Base-by-base conservation (phyloP, 2,888 invertebrate genomes). In the Napeogenes sylphis region DNA sequence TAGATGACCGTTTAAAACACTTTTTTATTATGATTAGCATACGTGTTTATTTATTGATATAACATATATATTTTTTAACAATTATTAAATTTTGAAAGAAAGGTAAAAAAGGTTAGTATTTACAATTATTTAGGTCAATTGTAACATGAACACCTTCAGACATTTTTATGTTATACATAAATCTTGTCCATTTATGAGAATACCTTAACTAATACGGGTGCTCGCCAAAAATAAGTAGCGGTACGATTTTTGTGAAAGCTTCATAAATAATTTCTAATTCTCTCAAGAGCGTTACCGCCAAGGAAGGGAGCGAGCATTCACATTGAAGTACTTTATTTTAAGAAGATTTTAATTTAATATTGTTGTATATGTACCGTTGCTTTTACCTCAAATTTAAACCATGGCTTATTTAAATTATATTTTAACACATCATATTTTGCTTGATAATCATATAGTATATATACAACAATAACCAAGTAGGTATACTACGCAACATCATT, bases 191-290 rank as follows among this genome's bases (percentile, higher is more conserved):
- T 51, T 51, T 51, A 8, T 51, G 51, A 51, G 51, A 30, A 55
- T 55, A 60, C 14, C 14, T 53, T 58, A 46, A 54, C 10, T 46
- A n/a, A 55, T 56, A 33, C 58, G 55, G 45, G 33, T 10, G 46
- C 47, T 55, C 47, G 55, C 58, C 51, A 30, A 55, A 59, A 65
- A 57, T 59, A 59, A 51, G 55, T 55, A 58, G 62, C 59, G 53
- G 51, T 60, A 58, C 55, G 60, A 65, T 62, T 65, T 60, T 65
- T 62, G 59, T 60, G 55, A 56, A 55, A 59, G 56, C 56, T 65
- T 59, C 64, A 65, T 62, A 60, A 65, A 65, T 65, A 65, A 65
- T 65, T 62, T 59, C 59, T 65, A 65, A 65, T 62, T 65, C 62
- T 59, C 62, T 57, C 45, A 65, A 65, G 65, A 58, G 59, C 61